Evolutionary conservation across 2,888 invertebrate species (phyloP), one percentile per base, ranked within the genome.

Genomic region (Leptogaster cylindrica): DNA sequence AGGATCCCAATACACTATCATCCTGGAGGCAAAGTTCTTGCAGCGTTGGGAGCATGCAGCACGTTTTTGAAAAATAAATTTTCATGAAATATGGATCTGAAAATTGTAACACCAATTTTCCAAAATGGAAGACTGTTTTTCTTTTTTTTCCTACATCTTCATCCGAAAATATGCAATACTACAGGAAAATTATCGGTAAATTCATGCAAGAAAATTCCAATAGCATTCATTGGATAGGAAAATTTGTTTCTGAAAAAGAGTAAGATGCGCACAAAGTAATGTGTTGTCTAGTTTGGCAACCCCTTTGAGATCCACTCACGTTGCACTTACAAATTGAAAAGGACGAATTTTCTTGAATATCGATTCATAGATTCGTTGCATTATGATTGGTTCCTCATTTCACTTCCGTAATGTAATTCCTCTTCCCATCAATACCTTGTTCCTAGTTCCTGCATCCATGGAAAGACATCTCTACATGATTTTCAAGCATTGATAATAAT

Each of bases 381-480:
- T 55, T 55, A 55, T 55, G 36, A 25, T 23, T 36, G 36, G 16
- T 14, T 55, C 55, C 23, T 36, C 55, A 55, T 55, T 55, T 55
- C 23, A 16, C 33, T 55, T 36, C 55, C 55, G 55, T 55, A 55
- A 55, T 55, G 33, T 39, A 55, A 55, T 52, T 28, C 52, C 52
- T 27, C 16, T 51, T n/a, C 33, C 33, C 18, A 52, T 52, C 52
- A 52, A 31, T 18, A 31, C 18, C n/a, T n/a, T n/a, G 7, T 14
- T 52, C 16, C 52, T 52, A 18, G 5, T 52, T 27, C 16, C 14
- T 2, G 20, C 14, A 52, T 33, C 31, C 33, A 14, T 27, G 14
- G 27, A 28, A 28, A 28, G 27, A 10, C 6, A 31, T 8, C 10
- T 31, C 7, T 8, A 31, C 10, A 8, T 10, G 6, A 6, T 31